Base-by-base conservation (phyloP, 2,797 vertebrate species). In the Leptodactylus fallax region DNA sequence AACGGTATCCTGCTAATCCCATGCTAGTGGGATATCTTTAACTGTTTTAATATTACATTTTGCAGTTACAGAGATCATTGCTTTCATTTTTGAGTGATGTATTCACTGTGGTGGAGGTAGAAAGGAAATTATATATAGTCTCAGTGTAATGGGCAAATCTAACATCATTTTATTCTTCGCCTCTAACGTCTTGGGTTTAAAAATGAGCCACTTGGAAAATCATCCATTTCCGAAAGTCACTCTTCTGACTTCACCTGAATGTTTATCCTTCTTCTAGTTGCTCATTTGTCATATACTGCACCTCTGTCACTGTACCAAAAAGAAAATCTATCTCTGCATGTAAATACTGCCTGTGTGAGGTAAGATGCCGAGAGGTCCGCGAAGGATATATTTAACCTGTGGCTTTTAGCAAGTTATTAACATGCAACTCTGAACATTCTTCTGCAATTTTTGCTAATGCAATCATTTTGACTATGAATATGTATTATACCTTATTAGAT, bases 141-240 rank as follows among this genome's bases (percentile, higher is more conserved):
- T 82, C 63, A 58, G 27, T 36, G 82, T 79, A 88, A 84, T 84
- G 79, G 74, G 72, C 19, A 69, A 88, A 83, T 88, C 74, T 84
- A 88, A 88, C 81, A 79, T 83, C 74, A 71, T 79, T 67, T 87
- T 83, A 77, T 83, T 83, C 63, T 83, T 51, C 25, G n/a, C 21
- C n/a, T 72, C 63, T 7, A 25, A 49, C 65, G 12, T 88, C 76
- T 85, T 53, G 36, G 45, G 12, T 74, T 85, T 85, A 61, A 88
- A 83, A 84, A 85, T 84, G 76, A 85, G 74, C 45, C n/a, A 80
- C 47, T 88, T 80, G 76, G 81, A 84, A 88, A 74, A 77, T 61
- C 76, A 85, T 88, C 76, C 45, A 14, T 85, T 74, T 80, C 74
- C 65, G 17, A 79, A 80, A 85, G 81, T 79, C 45, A 53, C 87